A percentile compares a stretch with the other conserved stretches of the same genome.
These are phyloP conservation scores for Scaptomyza graminum DNA, from an alignment of 1,140 invertebrate genomes.

Conservation along the genomic window DNA sequence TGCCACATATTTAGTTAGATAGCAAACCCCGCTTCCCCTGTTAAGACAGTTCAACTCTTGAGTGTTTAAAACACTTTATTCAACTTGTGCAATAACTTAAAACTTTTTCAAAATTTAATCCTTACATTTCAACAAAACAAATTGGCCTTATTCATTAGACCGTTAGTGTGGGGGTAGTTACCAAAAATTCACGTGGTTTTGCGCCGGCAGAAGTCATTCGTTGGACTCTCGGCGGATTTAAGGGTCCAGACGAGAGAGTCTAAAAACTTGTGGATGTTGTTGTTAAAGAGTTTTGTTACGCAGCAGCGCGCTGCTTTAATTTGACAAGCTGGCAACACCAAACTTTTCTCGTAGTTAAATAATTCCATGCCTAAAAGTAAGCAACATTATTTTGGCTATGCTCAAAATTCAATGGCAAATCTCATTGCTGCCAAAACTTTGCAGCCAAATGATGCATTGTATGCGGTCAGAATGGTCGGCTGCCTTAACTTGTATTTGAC, in stretches of 20 bases:
- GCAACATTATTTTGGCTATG: conserved; percentile 15
- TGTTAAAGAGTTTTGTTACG: conserved; percentile 23
- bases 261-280: conserved; percentile 4
- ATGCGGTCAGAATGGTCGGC: background rate
- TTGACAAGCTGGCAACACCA: conserved; percentile 57
- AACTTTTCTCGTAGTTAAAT: conserved; percentile 28
- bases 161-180: background rate
- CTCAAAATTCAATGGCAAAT: background rate
- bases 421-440: too few species aligned
- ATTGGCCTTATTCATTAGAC: conserved; percentile 17
- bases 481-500: background rate
- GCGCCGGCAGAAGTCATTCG: conserved; percentile 25
- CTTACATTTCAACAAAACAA: conserved; percentile 32
- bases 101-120: conserved; percentile 41
- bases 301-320: background rate
- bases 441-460: background rate
- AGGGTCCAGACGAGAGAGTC: conserved; percentile 11
- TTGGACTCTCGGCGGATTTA: background rate
- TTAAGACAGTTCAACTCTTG: background rate
- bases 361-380: conserved; percentile 56
- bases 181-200: conserved; percentile 34
- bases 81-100: background rate
- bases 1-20: conserved; percentile 31
- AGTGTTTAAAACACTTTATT: conserved; percentile 9
- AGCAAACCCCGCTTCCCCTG: background rate